Percentiles rank a stretch among this genome's conserved stretches.
Conservation (phyloP, 2,113 vertebrate genomes). For the Meleagris gallopavo region DNA sequence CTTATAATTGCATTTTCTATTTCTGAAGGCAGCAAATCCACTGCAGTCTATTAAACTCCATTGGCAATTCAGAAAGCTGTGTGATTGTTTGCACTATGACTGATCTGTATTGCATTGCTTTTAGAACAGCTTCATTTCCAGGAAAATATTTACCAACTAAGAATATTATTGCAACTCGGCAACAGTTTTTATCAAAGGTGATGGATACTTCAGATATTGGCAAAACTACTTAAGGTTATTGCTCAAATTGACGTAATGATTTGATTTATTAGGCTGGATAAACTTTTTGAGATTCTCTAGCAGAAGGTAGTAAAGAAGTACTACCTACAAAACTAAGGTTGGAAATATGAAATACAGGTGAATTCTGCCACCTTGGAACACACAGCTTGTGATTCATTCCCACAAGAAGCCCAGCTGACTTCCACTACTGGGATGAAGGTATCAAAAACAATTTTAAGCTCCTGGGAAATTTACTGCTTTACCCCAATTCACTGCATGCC, state of each 20-base stretch:
- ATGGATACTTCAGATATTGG: not conserved
- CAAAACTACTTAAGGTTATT: not conserved
- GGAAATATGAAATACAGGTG: not conserved
- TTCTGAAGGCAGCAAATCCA: not conserved
- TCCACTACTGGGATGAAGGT: not conserved
- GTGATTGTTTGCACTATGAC: fast-evolving
- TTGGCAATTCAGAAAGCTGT: not conserved
- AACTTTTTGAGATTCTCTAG: not conserved
- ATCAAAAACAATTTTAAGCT: not conserved
- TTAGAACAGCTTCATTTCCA: not conserved
- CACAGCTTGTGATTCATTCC: not conserved
- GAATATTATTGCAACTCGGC: not conserved
- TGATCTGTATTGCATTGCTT: not conserved
- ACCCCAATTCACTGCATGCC: not conserved
- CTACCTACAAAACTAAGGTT: not conserved
- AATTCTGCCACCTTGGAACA: not conserved
- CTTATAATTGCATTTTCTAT: not conserved
- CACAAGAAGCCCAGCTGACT: not conserved
- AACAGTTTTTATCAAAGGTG: not conserved
- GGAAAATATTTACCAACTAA: not conserved
- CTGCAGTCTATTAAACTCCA: not conserved
- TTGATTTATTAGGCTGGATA: not conserved
- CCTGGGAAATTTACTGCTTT: not conserved
- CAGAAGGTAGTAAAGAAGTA: not conserved
- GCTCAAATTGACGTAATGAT: not conserved